These are phyloP conservation scores for Hemibagrus wyckioides DNA, from an alignment of 2,113 vertebrate species.

Conservation along the genomic window DNA sequence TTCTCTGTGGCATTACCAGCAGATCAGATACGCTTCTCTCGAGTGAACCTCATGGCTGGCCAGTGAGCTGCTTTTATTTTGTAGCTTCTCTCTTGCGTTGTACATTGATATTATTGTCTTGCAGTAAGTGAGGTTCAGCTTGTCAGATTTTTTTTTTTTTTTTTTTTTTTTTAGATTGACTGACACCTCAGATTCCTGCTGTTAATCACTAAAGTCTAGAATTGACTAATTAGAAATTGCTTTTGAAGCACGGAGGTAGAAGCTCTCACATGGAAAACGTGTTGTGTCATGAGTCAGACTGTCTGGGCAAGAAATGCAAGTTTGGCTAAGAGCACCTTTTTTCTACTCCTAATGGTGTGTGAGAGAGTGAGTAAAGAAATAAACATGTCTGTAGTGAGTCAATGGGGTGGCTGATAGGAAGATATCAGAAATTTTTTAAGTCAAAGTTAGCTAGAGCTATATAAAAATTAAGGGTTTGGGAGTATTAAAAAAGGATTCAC, in stretches of 20 bases:
- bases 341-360: not conserved
- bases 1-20: not conserved
- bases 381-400: not conserved
- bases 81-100: not conserved
- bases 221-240: not conserved
- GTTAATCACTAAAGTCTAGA: not conserved
- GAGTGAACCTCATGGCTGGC: constrained; percentile 6
- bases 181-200: not conserved
- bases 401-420: not conserved
- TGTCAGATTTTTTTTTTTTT: not conserved
- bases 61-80: not conserved
- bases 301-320: not conserved
- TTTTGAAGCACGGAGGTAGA: not conserved
- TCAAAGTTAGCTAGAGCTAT: not conserved
- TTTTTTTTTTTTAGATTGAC: not conserved
- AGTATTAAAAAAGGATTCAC: not conserved
- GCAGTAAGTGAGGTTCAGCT: not conserved
- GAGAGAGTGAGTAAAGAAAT: not conserved
- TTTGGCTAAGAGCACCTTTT: not conserved
- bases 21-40: not conserved
- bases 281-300: not conserved
- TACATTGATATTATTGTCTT: not conserved
- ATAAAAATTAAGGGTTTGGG: not conserved
- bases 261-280: not conserved
- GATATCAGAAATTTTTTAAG: not conserved